Conservation (phyloP, 2,888 invertebrate species). For the Prosapia bicincta region DNA sequence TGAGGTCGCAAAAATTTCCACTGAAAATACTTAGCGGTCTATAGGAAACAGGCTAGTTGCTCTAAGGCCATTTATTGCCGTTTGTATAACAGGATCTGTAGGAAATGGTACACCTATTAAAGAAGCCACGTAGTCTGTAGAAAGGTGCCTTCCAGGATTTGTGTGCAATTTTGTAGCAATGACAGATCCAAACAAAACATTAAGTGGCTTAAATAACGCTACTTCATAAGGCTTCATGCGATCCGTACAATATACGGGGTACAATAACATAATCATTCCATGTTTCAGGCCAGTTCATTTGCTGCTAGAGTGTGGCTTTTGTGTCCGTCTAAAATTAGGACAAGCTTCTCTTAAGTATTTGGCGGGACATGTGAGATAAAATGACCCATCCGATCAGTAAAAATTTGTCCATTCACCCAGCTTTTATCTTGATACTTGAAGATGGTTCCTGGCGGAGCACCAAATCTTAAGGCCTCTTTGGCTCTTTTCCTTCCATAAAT, state of each 20-base stretch:
- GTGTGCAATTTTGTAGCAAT: conserved; percentile 12
- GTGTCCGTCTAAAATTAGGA: not conserved
- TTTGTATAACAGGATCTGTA: conserved; percentile 17
- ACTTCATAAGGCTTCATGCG: conserved; percentile 8
- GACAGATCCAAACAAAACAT: conserved; percentile 10
- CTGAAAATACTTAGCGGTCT: no score
- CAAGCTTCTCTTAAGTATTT: not conserved
- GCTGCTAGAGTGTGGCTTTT: not conserved
- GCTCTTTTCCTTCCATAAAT: not conserved
- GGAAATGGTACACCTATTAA: conserved; percentile 17
- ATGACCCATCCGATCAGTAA: not conserved
- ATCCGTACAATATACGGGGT: not conserved
- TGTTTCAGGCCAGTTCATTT: not conserved
- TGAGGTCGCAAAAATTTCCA: no score
- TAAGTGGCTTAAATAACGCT: conserved; percentile 10
- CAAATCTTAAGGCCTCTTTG: not conserved
- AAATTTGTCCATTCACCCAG: not conserved
- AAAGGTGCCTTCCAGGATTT: conserved; percentile 18
- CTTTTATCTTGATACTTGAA: not conserved
- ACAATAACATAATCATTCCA: not conserved
- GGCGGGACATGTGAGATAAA: not conserved
- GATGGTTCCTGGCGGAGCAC: not conserved
- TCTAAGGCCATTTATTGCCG: conserved; percentile 15
- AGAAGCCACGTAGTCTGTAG: conserved; percentile 15
- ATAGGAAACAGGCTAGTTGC: no score